Evolutionary conservation across 2,797 vertebrate genomes (phyloP), one percentile per base, ranked within the genome.

Genomic region (Buphagus erythrorhynchus): DNA sequence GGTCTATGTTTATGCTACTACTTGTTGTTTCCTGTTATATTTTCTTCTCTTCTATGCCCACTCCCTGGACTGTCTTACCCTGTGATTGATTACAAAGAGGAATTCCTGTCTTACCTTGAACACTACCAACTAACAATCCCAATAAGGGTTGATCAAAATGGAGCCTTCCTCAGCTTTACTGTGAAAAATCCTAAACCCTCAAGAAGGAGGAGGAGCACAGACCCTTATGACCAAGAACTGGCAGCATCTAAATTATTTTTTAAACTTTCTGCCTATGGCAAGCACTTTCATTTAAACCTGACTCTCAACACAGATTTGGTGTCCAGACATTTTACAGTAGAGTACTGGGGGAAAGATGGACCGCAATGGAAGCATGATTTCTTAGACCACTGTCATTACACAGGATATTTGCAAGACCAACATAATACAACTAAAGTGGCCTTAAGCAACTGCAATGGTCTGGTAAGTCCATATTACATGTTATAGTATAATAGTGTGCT

Each of bases 31-130:
- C 97, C 93, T 97, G 92, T 98, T 98, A 89, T 97, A 96, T 98
- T 98, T 97, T 98, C 90, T 98, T 98, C 94, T 98, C 89, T 98
- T 97, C 63, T 96, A 97, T 98, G 96, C 96, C 58, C 84, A 86
- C 95, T 97, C 95, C 95, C 96, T 98, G 97, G 97, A 98, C 88
- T 98, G 87, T 88, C 86, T 97, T 97, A 97, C 94, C 94, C 97
- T 98, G 97, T 97, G 97, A 96, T 97, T 97, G 97, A 97, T 98
- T 97, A 97, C 97, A 98, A 99, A 99, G 99, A 99, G 98, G 99
- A 99, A 98, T 99, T 99, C 98, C 99, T 99, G 98, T 99, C 99
- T 98, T 99, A 99, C 97, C 99, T 99, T 98, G 99, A 99, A 98
- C 99, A 99, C 97, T 99, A 99, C 98, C 99, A 99, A 97, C 97